Evolutionary conservation across 92 coral and sea anemone species (phyloP), one percentile per base, ranked within the genome.

Genomic region (Epizoanthus illoricatus): DNA sequence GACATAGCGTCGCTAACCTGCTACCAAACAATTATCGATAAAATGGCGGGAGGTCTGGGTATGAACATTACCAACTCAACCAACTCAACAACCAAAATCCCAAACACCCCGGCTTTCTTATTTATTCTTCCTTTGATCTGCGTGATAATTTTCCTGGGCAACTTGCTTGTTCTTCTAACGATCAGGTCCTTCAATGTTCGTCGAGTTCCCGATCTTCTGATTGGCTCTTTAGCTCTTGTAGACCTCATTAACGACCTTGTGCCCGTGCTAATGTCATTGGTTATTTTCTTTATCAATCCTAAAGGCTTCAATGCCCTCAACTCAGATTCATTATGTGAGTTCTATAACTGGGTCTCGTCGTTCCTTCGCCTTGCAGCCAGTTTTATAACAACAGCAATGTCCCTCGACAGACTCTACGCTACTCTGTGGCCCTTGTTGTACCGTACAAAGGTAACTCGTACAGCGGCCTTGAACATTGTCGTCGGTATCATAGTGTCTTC

Each of bases 341-440:
- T 88, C 82, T 85, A 73, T 54, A 88, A 88, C 80, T 88, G 91
- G 91, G 83, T 63, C 2, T 67, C 91, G 7, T 59, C 89, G 3
- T 88, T 72, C 56, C 89, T 88, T 4, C 89, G 91, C 56, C 75
- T 88, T 21, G 23, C 80, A 10, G 86, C 91, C 55, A 60, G 85
- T n/a, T 85, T 88, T 28, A 85, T 85, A 24, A 80, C 89, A 18
- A 80, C 88, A 6, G 12, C 80, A 43, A 85, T 88, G 91, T 75
- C 91, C 0, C 75, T 85, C 1, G 89, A 88, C 55, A 72, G 91
- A 10, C 47, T 73, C 2, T 71, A 67, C 16, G 86, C 86, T 1
- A 85, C 86, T 4, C 9, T 79, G 12, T 81, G 79, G 71, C 91
- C 91, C 1, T 62, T 88, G 18, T 80, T 79, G 49, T 80, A 79